Evolutionary conservation across 1,140 invertebrate genomes (phyloP).

Genomic region (Gonatopus flavifemur): DNA sequence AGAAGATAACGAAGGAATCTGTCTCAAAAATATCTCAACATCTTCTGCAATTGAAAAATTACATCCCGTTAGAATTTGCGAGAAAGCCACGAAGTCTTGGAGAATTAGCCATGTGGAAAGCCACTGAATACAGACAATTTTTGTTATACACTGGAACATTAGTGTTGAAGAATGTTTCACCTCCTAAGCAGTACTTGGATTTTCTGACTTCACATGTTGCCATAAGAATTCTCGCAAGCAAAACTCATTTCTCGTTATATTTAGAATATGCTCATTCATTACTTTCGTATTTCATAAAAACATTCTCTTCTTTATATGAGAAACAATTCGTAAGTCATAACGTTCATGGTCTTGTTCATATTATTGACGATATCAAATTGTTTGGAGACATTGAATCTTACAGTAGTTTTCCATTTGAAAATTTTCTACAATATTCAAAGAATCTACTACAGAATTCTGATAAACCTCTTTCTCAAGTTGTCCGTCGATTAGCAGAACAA

Average conservation of each 20-base stretch:
- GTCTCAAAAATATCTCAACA: not conserved
- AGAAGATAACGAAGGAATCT: slow-evolving; percentile 5
- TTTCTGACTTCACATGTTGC: slow-evolving; percentile 42
- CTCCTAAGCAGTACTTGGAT: slow-evolving; percentile 34
- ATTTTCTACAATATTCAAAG: too few relatives aligned
- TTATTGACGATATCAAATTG: too few relatives aligned
- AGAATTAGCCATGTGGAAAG: slow-evolving; percentile 51
- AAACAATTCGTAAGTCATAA: slow-evolving; percentile 8
- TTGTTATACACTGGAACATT: slow-evolving; percentile 51
- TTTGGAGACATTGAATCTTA: too few relatives aligned
- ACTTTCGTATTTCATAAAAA: slow-evolving; percentile 11
- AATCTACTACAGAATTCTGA: too few relatives aligned
- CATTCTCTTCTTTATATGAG: slow-evolving; percentile 1
- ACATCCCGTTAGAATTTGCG: slow-evolving; percentile 46
- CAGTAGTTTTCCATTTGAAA: too few relatives aligned
- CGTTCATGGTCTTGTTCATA: slow-evolving; percentile 12
- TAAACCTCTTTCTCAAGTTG: too few relatives aligned
- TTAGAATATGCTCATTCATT: slow-evolving; percentile 9
- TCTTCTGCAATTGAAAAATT: not conserved
- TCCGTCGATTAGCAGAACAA: too few relatives aligned
- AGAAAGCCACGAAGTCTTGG: slow-evolving; percentile 42
- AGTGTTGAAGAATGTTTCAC: slow-evolving; percentile 40
- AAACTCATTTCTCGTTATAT: slow-evolving; percentile 19
- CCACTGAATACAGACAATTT: slow-evolving; percentile 54
- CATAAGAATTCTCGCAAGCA: slow-evolving; percentile 29